Evolutionary conservation across 2,888 invertebrate genomes (phyloP).

Genomic region (Augiades crinisus): DNA sequence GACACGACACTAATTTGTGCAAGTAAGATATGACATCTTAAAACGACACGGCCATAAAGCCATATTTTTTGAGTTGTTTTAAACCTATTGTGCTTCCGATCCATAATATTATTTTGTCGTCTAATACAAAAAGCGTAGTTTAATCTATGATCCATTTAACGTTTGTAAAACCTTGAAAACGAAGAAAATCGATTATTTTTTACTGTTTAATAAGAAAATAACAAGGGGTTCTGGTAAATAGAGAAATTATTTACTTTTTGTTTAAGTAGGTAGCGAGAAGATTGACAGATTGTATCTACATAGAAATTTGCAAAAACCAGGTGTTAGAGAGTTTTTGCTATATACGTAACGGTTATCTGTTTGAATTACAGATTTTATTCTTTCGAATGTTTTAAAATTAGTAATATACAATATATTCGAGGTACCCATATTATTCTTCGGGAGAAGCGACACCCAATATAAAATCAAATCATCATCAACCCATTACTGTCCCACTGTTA

Average conservation of each 20-base stretch:
- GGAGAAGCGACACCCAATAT: too few relatives aligned
- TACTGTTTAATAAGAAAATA: not conserved
- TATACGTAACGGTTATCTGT: too few relatives aligned
- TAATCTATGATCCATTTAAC: slow-evolving; percentile 4
- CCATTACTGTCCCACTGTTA: too few relatives aligned
- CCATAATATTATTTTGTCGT: slow-evolving; percentile 4
- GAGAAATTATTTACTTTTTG: not conserved
- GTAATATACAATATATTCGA: too few relatives aligned
- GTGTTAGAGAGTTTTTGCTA: not conserved
- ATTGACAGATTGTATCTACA: not conserved
- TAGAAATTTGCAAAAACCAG: not conserved
- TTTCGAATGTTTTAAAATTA: too few relatives aligned
- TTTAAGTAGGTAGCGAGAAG: not conserved
- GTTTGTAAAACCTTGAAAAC: slow-evolving; percentile 1
- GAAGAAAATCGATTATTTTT: slow-evolving; percentile 7
- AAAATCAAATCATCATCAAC: too few relatives aligned
- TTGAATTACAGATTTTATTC: too few relatives aligned
- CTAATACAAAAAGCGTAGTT: not conserved
- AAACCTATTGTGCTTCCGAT: not conserved
- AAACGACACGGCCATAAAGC: too few relatives aligned
- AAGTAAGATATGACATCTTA: too few relatives aligned
- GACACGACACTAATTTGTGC: not conserved
- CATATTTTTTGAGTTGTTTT: not conserved
- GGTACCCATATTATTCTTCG: too few relatives aligned
- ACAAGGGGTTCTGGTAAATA: slow-evolving; percentile 8